A percentile compares a stretch with the other conserved stretches of the same genome.
phyloP scores from a whole-genome alignment of 2,888 invertebrate species.

The Dasypogon diadema region DNA sequence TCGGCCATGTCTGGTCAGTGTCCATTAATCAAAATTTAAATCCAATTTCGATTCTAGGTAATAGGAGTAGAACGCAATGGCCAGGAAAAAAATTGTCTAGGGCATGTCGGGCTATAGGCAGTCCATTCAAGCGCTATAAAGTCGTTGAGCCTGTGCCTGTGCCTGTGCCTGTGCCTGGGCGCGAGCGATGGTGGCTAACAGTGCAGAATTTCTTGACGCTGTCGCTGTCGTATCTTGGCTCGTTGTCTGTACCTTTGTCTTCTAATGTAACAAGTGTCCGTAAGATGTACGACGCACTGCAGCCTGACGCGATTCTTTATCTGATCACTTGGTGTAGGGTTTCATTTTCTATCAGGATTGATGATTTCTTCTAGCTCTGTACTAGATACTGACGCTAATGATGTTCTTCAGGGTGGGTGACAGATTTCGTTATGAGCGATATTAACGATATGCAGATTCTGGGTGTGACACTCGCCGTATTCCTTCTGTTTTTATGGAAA shows the following conservation, averaged over 20 bases:
- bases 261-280: conserved; percentile 39
- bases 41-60: conserved; percentile 48
- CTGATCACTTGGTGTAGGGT: conserved; percentile 8
- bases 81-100: conserved; percentile 21
- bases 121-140: background rate
- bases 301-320: conserved; percentile 19
- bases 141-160: background rate
- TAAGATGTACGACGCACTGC: background rate
- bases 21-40: conserved; percentile 51
- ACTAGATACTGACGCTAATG: background rate
- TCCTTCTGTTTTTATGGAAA: background rate
- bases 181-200: background rate
- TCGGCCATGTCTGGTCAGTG: conserved; percentile 1
- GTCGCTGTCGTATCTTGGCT: too few relatives aligned
- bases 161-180: background rate
- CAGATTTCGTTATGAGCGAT: conserved; percentile 16
- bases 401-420: conserved; percentile 30
- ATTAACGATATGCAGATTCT: conserved; percentile 20
- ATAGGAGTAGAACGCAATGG: conserved; percentile 46
- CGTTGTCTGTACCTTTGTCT: conserved; percentile 12
- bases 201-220: background rate
- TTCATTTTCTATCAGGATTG: conserved; percentile 34
- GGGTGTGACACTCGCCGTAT: background rate
- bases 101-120: background rate
- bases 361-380: background rate